These are phyloP conservation scores for Centruroides vittatus DNA, from an alignment of 1,140 invertebrate genomes.

Conservation along the genomic window DNA sequence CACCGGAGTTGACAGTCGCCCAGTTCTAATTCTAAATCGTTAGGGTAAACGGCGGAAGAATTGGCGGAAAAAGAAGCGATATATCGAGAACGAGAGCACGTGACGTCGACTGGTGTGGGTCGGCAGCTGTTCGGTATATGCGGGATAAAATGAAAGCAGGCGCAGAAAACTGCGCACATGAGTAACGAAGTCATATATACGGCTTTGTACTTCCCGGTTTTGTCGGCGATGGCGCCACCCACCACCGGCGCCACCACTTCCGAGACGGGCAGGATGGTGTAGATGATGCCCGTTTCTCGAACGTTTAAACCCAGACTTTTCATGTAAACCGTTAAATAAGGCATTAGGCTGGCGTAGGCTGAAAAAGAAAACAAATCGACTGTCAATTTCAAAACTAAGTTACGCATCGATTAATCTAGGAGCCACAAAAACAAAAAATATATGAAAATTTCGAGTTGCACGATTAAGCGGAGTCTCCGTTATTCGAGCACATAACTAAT, in stretches of 20 bases:
- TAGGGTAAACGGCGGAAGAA: neutral
- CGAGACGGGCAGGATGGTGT: constrained; percentile 58
- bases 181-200: constrained; percentile 47
- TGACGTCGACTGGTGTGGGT: neutral
- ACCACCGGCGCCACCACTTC: constrained; percentile 61
- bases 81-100: too few species aligned
- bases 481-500: too few species aligned
- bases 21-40: too few species aligned
- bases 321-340: constrained; percentile 75
- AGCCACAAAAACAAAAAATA: too few species aligned
- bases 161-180: constrained; percentile 46
- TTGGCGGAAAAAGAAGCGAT: neutral
- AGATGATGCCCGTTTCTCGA: constrained; percentile 70
- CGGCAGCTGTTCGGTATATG: neutral
- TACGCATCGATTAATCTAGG: too few species aligned
- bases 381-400: too few species aligned
- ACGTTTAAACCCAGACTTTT: constrained; percentile 63
- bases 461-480: too few species aligned
- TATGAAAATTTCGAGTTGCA: too few species aligned
- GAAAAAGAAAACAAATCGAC: constrained; percentile 19
- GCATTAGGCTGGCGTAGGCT: constrained; percentile 59
- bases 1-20: too few species aligned
- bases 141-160: constrained; percentile 45
- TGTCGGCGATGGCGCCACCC: constrained; percentile 61
- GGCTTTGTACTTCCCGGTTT: constrained; percentile 60